Evolutionary conservation across 1,140 invertebrate genomes (phyloP).

Genomic region (Aphidius gifuensis): DNA sequence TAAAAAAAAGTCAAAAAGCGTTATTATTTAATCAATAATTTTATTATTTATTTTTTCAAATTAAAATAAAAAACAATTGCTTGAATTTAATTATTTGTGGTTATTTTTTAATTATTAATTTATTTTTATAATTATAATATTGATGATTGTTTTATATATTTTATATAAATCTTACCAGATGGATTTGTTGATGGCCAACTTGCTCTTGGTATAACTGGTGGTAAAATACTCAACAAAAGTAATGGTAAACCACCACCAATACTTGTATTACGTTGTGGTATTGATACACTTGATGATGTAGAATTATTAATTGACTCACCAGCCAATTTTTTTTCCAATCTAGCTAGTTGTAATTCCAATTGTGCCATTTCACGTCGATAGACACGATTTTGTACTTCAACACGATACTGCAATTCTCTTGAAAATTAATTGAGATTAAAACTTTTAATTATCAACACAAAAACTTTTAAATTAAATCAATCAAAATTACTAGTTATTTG

Average conservation of each 20-base stretch:
- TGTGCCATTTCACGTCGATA: constrained; percentile 80
- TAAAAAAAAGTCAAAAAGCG: constrained; percentile 25
- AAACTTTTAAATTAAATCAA: neutral
- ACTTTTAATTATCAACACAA: neutral
- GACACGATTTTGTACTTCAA: constrained; percentile 87
- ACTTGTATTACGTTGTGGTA: constrained; percentile 62
- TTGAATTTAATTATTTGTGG: no score
- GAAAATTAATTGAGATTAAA: constrained; percentile 20
- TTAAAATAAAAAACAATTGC: neutral
- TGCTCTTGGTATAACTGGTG: constrained; percentile 70
- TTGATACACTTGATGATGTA: constrained; percentile 57
- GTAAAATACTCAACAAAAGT: constrained; percentile 67
- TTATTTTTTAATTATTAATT: no score
- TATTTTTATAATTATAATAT: no score
- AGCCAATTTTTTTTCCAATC: constrained; percentile 69
- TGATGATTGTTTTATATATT: no score
- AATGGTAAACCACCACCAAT: constrained; percentile 67
- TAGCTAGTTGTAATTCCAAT: constrained; percentile 74
- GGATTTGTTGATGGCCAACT: constrained; percentile 71
- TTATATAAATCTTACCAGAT: constrained; percentile 26
- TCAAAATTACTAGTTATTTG: neutral
- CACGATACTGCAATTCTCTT: constrained; percentile 76
- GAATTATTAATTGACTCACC: constrained; percentile 53
- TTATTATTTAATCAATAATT: no score
- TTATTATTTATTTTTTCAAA: neutral